A percentile compares a stretch with the other conserved stretches of the same genome.
Conservation (phyloP, 1,140 invertebrate genomes). For the Drosophila eugracilis region DNA sequence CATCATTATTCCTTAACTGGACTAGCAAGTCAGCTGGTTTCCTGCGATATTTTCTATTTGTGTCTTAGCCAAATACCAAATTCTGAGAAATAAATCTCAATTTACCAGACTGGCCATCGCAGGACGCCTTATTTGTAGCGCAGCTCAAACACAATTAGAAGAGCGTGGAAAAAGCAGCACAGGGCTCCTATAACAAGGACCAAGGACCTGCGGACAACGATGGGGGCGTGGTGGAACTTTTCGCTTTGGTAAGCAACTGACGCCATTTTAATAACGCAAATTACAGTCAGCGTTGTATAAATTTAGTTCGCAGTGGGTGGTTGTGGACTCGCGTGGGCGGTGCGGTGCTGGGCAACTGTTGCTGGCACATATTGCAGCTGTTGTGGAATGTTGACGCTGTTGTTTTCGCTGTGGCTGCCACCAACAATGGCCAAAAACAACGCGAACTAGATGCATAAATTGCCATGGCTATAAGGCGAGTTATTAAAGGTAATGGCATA, state of each 20-base stretch:
- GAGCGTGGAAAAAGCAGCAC: constrained; percentile 28
- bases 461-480: constrained; percentile 17
- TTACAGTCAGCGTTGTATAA: constrained; percentile 72
- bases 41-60: constrained; percentile 15
- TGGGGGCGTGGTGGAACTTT: constrained; percentile 41
- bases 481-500: constrained; percentile 28
- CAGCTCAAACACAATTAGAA: constrained; percentile 59
- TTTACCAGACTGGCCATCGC: constrained; percentile 18
- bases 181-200: constrained; percentile 8
- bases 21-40: neutral
- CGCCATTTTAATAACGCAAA: constrained; percentile 81
- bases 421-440: constrained; percentile 41
- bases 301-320: constrained; percentile 59
- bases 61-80: constrained; percentile 19
- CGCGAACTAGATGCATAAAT: constrained; percentile 48
- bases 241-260: constrained; percentile 76
- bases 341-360: constrained; percentile 59
- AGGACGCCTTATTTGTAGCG: constrained; percentile 23
- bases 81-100: constrained; percentile 38
- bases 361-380: constrained; percentile 67
- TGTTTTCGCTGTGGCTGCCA: constrained; percentile 29
- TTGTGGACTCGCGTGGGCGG: constrained; percentile 16
- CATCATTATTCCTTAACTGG: neutral
- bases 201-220: constrained; percentile 12
- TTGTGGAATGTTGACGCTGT: constrained; percentile 28